phyloP scores from a whole-genome alignment of 1,140 invertebrate species.

The Polyergus mexicanus region DNA sequence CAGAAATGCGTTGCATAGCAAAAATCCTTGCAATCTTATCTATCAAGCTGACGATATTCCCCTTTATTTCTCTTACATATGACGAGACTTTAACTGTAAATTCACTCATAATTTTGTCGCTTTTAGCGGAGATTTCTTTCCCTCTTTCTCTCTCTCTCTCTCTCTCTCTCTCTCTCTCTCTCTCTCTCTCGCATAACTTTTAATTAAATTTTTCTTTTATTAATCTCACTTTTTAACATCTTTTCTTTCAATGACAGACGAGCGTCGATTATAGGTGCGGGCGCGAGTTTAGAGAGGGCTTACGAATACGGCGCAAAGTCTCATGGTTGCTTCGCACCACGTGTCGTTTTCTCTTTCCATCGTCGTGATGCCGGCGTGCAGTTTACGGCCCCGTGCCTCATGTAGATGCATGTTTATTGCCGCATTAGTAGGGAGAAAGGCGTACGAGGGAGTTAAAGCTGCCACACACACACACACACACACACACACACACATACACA shows the following conservation, averaged over 20 bases:
- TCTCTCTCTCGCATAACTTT: neutral
- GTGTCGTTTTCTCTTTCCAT: conserved; percentile 48
- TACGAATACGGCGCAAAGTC: conserved; percentile 5
- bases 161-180: too few species aligned
- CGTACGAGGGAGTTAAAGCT: conserved; percentile 35
- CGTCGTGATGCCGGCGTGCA: conserved; percentile 13
- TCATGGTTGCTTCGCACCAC: conserved; percentile 8
- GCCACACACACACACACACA: neutral
- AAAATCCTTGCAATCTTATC: conserved; percentile 43
- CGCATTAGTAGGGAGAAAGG: conserved; percentile 73
- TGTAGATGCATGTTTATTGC: conserved; percentile 82
- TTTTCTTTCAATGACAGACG: conserved; percentile 3
- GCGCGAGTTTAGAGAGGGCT: neutral
- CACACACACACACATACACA: conserved; percentile 5
- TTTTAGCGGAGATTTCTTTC: neutral
- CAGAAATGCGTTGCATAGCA: neutral
- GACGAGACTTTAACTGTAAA: neutral
- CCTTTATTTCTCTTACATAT: neutral
- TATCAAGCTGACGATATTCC: neutral
- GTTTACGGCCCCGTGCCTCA: conserved; percentile 69
- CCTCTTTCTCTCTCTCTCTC: too few species aligned
- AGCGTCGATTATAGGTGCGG: neutral
- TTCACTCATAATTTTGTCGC: neutral
- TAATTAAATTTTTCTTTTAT: neutral
- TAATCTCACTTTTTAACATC: neutral